phyloP scores from a whole-genome alignment of 2,797 vertebrate species.

The Pteropus rufus region DNA sequence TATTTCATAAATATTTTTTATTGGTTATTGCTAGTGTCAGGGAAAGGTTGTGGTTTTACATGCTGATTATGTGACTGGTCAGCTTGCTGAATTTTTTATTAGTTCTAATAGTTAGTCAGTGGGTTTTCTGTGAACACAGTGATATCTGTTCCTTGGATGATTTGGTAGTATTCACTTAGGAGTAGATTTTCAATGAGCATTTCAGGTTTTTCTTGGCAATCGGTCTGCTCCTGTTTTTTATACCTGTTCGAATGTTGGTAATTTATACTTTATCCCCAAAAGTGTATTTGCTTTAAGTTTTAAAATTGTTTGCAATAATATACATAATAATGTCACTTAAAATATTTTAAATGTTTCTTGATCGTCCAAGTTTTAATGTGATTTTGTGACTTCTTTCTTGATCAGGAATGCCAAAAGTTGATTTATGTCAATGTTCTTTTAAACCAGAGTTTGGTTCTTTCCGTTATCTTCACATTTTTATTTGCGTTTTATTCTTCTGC shows the following conservation, averaged over 20 bases:
- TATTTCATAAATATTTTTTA: slow-evolving; percentile 18
- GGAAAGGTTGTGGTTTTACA: slow-evolving; percentile 3
- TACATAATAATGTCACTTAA: background rate
- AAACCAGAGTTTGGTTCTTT: background rate
- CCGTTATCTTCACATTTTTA: background rate
- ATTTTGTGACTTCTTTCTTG: background rate
- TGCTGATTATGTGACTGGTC: background rate
- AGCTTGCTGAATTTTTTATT: slow-evolving; percentile 13
- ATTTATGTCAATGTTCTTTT: background rate
- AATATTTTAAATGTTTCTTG: background rate
- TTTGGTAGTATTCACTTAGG: background rate
- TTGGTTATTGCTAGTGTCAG: slow-evolving; percentile 5
- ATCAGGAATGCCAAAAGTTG: background rate
- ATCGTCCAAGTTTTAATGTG: background rate
- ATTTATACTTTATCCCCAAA: background rate
- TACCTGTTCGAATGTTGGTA: background rate
- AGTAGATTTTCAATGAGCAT: slow-evolving; percentile 26
- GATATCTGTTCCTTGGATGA: slow-evolving; percentile 13
- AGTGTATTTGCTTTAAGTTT: background rate
- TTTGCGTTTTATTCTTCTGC: background rate
- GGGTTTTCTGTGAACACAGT: slow-evolving; percentile 30
- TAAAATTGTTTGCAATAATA: background rate
- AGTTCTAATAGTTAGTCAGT: background rate
- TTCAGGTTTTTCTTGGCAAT: background rate
- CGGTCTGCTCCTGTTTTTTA: background rate